Base-by-base conservation (phyloP, 1,140 invertebrate species). In the Bombus soroeensis region DNA sequence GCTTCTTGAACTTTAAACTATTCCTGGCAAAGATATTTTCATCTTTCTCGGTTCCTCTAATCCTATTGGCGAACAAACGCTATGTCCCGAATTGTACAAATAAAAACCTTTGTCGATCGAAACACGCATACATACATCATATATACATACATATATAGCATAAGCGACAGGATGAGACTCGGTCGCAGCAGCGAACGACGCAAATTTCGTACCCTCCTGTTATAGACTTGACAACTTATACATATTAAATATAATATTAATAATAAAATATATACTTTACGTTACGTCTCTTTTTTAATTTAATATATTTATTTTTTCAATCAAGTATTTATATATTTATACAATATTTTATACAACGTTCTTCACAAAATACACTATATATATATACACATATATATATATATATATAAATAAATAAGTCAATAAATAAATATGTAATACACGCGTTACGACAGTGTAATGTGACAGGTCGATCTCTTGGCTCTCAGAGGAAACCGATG, bases 221-320 rank as follows among this genome's bases (percentile, higher is more conserved):
- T 86, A 89, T 88, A 91, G 83, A 92, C 87, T 92, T 89, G 90
- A 91, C 76, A 71, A 77, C 70, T 68, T 62, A 87, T 89, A 89
- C 41, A 90, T 86, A 84, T 83, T 66, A 66, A 18, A 66, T 66
- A 66, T 66, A 32, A 90, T 85, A 83, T 89, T 88, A 88, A 86
- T 90, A 91, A 87, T 91, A 92, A 91, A 89, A 91, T 91, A 88
- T 93, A 91, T 91, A 89, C 82, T 88, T 92, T 93, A 92, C 87
- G 89, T 95, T 95, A 94, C 78, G 91, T 93, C 92, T 93, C 91
- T 94, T 94, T 75, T 94, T 94, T 95, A 94, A 94, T 94, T 94
- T 94, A 94, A 94, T 94, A 94, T 94, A 94, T 94, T 94, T 95
- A 94, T 94, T 94, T 94, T 95, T 94, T 93, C 93, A 94, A 94